phyloP scores from a whole-genome alignment of 2,797 vertebrate species.

The Craterocephalus amniculus region DNA sequence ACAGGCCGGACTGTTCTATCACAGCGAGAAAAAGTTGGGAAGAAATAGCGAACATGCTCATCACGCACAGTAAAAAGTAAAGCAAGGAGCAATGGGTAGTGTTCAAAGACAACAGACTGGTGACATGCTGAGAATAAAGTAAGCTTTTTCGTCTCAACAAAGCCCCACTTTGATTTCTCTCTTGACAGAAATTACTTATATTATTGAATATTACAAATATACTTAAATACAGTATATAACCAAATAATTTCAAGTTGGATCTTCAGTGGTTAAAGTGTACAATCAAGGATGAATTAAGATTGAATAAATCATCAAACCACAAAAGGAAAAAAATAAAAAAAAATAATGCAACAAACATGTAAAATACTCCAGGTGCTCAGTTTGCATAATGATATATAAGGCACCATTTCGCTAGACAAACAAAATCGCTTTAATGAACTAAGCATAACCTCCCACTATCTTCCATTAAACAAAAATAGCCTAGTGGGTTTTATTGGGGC shows the following conservation, averaged over 20 bases:
- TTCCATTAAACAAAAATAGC: constrained; percentile 64
- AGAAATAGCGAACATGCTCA: background rate
- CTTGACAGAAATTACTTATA: background rate
- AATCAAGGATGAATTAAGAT: background rate
- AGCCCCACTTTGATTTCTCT: background rate
- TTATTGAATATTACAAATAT: background rate
- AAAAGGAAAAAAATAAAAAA: background rate
- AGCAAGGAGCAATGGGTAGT: background rate
- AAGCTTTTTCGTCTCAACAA: background rate
- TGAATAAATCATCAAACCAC: background rate
- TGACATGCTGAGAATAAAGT: background rate
- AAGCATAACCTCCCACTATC: constrained; percentile 49
- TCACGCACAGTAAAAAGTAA: background rate
- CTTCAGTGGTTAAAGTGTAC: background rate
- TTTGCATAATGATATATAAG: constrained; percentile 10
- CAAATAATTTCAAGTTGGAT: background rate
- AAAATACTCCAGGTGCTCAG: constrained; percentile 47
- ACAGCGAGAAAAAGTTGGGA: background rate
- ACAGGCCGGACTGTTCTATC: background rate
- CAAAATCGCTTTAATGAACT: constrained; percentile 42
- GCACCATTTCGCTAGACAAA: constrained; percentile 30
- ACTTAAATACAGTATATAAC: background rate
- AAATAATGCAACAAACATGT: background rate
- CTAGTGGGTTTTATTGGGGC: constrained; percentile 15
- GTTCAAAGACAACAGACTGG: background rate